Percentiles rank a stretch among this genome's conserved stretches.
phyloP scores from a whole-genome alignment of 1,140 invertebrate genomes.

The Goniozus legneri region DNA sequence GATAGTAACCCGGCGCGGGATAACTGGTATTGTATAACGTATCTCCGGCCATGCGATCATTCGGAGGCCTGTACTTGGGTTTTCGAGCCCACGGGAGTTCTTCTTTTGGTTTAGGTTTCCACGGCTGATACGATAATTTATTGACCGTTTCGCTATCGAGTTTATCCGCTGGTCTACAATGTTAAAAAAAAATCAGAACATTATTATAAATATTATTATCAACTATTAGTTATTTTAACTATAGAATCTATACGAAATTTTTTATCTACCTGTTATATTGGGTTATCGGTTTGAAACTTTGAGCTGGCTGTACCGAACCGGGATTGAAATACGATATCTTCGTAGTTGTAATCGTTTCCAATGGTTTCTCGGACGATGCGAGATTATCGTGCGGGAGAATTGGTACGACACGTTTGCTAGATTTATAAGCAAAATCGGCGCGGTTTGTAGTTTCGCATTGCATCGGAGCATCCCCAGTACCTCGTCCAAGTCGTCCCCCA shows the following conservation, averaged over 20 bases:
- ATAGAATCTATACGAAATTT: background rate
- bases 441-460: constrained; percentile 67
- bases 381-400: constrained; percentile 49
- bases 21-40: constrained; percentile 54
- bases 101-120: constrained; percentile 42
- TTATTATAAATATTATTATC: constrained; percentile 3
- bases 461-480: constrained; percentile 60
- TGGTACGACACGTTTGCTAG: constrained; percentile 38
- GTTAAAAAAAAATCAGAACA: constrained; percentile 7
- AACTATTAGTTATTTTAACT: background rate
- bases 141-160: constrained; percentile 60
- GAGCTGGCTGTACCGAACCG: constrained; percentile 14
- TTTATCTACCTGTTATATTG: constrained; percentile 33
- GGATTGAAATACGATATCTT: constrained; percentile 36
- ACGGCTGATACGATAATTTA: constrained; percentile 57
- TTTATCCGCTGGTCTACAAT: constrained; percentile 55
- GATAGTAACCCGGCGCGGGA: constrained; percentile 48
- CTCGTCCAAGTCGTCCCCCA: constrained; percentile 19
- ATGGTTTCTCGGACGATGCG: constrained; percentile 40
- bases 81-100: constrained; percentile 49
- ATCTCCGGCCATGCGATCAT: constrained; percentile 44
- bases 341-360: constrained; percentile 36
- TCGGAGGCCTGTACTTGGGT: constrained; percentile 39
- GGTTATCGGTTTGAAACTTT: constrained; percentile 36
- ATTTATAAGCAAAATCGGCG: constrained; percentile 65